Conservation (phyloP, 2,888 invertebrate species). For the Monoplex corrugatus region DNA sequence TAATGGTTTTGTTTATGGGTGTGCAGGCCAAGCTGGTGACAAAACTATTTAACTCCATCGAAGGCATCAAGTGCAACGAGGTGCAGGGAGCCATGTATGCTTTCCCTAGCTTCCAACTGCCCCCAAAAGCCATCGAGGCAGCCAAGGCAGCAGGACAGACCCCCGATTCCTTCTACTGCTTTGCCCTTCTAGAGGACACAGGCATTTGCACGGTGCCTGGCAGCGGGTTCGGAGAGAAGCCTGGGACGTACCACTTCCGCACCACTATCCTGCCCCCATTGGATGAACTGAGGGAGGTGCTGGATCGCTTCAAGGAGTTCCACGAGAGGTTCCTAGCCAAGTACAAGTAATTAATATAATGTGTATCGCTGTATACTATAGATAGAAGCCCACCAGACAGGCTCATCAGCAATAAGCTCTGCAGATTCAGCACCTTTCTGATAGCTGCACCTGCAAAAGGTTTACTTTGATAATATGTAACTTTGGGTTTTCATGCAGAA, state of each 20-base stretch:
- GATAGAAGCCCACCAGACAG: no score
- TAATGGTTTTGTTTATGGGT: neutral
- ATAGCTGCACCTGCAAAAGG: no score
- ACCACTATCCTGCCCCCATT: conserved; percentile 96
- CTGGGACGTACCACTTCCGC: conserved; percentile 96
- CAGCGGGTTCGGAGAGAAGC: conserved; percentile 95
- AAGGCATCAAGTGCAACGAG: conserved; percentile 92
- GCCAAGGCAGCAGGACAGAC: conserved; percentile 86
- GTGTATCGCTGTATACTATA: no score
- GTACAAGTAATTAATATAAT: conserved; percentile 81
- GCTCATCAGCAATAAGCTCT: no score
- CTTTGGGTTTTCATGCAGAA: no score
- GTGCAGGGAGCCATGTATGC: conserved; percentile 99
- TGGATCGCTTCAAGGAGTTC: conserved; percentile 90
- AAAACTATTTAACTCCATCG: conserved; percentile 93
- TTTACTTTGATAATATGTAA: no score
- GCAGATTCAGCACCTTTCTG: no score
- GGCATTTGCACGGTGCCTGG: conserved; percentile 95
- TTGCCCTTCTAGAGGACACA: conserved; percentile 91
- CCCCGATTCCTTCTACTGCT: conserved; percentile 96
- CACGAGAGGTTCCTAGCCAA: conserved; percentile 90
- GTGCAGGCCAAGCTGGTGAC: conserved; percentile 88
- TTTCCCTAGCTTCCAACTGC: conserved; percentile 93
- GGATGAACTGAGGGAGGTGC: conserved; percentile 90
- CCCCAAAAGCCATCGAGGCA: conserved; percentile 90